Base-by-base conservation (phyloP, 2,888 invertebrate species). In the Keiferia lycopersicella region DNA sequence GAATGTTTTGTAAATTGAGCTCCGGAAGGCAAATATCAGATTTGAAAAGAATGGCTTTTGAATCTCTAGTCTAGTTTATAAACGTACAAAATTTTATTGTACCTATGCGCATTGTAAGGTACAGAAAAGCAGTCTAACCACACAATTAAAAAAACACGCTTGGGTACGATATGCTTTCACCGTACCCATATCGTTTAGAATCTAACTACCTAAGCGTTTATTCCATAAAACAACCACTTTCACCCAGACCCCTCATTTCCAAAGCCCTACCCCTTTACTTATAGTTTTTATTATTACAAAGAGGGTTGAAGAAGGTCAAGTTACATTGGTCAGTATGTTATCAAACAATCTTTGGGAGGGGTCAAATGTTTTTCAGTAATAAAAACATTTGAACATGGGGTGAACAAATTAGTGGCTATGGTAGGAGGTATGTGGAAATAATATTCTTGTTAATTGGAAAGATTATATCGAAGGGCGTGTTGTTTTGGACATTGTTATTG, bases 401-500 rank as follows among this genome's bases (percentile, higher is more conserved):
- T 67, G 71, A 74, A 74, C 80, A 82, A 34, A 82, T 82, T 81
- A 80, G 74, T 67, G 70, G 68, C 65, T 63, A 64, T 64, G 63
- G 67, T 38, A 59, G 64, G 67, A 70, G 71, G 72, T 72, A 77
- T 79, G 81, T 72, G 71, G 68, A 78, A 74, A 79, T 77, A 82
- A 85, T 84, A 81, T 81, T 79, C 77, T 73, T 77, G 73, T 74
- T 80, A 81, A 81, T 83, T 81, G 76, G 78, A 74, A 77, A 79
- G 81, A 82, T 81, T 73, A 76, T 81, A 79, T 78, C 77, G 65
- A 70, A 70, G 75, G 76, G 78, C 68, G 76, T 73, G 66, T 64
- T 74, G 74, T 71, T 73, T 67, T 20, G 1, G 18, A 18, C 8
- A 22, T 51, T 22, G 0, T 51, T 20, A 11, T 51, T 7, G 1